Base-by-base conservation (phyloP, 2,797 vertebrate species). In the Dromococcyx pavoninus region DNA sequence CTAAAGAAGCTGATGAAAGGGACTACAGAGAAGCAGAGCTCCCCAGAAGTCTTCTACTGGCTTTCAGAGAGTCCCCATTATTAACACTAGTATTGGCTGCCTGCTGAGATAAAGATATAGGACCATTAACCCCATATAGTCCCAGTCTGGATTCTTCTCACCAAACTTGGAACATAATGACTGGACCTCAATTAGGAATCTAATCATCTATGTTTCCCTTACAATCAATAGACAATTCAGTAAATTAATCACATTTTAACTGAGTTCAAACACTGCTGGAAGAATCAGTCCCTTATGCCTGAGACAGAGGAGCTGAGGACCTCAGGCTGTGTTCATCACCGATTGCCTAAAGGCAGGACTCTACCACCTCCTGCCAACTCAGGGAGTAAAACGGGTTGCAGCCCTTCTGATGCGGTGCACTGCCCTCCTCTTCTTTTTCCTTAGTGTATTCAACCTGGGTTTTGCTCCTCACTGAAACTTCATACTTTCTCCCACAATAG, bases 1-100 rank as follows among this genome's bases (percentile, higher is more conserved):
- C 35, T 88, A 56, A 95, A 89, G 65, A 74, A 19, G 41, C 32
- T 86, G 86, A 95, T 93, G 84, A 96, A 96, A 92, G 69, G 60
- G 69, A 66, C 61, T 75, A 86, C 7, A 56, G 82, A 92, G 64
- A 30, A 77, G 41, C 61, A 51, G 69, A 95, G 51, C 22, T 89
- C 69, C 54, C 72, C 46, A 51, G 89, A 80, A 92, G 91, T 92
- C 54, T 51, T 93, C 78, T 78, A 86, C 86, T 61, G 66, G 65
- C 17, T 95, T 73, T 91, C n/a, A 62, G 73, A 88, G 50, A 58
- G 19, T 44, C 89, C 32, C 37, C 8, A 2, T 54, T 83, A 83
- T 93, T 93, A 77, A 75, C 69, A 72, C 62, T 19, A n/a, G 22
- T 53, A 24, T 65, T 89, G 69, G n/a, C 61, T 92, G 58, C 89